These are phyloP conservation scores for Sphyrna mokarran DNA, from an alignment of 2,113 vertebrate genomes.

Conservation along the genomic window DNA sequence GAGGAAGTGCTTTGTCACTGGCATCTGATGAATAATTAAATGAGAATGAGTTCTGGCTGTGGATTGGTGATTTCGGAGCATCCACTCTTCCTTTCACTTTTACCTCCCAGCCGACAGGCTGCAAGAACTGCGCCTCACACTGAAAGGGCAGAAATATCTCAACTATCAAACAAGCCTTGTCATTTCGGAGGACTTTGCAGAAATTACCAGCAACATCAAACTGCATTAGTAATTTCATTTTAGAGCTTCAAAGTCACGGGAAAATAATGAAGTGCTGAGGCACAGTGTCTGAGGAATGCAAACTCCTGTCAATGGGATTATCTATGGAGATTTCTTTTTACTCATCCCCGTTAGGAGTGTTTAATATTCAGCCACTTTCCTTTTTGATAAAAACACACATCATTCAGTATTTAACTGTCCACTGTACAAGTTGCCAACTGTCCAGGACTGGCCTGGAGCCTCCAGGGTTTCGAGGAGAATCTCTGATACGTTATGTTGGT, in stretches of 20 bases:
- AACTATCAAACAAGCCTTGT: conserved; percentile 27
- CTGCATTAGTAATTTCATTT: conserved; percentile 30
- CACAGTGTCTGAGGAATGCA: neutral
- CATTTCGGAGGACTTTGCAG: conserved; percentile 5
- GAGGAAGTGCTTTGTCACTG: neutral
- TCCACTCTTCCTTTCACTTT: neutral
- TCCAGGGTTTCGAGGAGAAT: neutral
- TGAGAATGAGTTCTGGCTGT: too few relatives aligned
- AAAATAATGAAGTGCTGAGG: conserved; percentile 31
- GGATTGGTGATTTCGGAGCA: neutral
- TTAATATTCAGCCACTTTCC: neutral
- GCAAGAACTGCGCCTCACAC: neutral
- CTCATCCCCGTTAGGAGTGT: neutral
- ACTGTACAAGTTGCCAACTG: neutral
- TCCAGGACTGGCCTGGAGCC: neutral
- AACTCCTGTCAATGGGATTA: neutral
- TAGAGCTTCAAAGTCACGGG: neutral
- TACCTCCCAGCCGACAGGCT: neutral
- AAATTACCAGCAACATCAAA: conserved; percentile 37
- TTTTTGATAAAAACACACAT: neutral
- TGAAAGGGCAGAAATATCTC: conserved; percentile 23
- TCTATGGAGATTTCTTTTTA: neutral
- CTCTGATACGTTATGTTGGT: neutral
- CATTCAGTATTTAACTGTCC: neutral
- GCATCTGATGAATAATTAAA: conserved; percentile 25